Evolutionary conservation across 1,140 invertebrate genomes (phyloP).

Genomic region (Lycorma delicatula): DNA sequence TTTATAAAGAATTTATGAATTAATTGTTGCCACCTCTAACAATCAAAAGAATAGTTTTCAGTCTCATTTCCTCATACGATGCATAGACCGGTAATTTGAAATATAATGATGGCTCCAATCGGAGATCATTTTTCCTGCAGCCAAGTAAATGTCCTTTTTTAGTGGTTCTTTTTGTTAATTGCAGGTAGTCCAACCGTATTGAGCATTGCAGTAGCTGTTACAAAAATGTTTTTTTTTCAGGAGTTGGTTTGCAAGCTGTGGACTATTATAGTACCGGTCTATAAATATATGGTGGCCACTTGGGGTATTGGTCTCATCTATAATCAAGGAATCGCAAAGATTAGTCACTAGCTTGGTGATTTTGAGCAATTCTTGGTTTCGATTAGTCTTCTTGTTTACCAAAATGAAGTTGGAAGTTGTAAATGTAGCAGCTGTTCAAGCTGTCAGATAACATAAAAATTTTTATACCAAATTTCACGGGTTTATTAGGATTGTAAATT

Average conservation of each 20-base stretch:
- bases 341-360: slow-evolving; percentile 1
- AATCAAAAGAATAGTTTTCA: too few relatives aligned
- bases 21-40: too few relatives aligned
- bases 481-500: slow-evolving; percentile 2
- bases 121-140: too few relatives aligned
- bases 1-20: too few relatives aligned
- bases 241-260: background rate
- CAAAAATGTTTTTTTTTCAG: background rate
- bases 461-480: slow-evolving; percentile 6
- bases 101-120: too few relatives aligned
- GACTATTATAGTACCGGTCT: slow-evolving; percentile 5
- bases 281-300: background rate
- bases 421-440: slow-evolving; percentile 1
- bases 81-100: too few relatives aligned
- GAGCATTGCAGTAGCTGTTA: background rate
- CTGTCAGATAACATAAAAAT: slow-evolving; percentile 1
- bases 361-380: background rate
- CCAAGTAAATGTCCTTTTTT: too few relatives aligned
- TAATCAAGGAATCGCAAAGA: background rate
- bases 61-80: too few relatives aligned
- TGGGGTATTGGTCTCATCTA: background rate
- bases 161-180: too few relatives aligned
- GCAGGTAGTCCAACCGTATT: background rate
- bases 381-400: background rate
- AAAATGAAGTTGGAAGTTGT: slow-evolving; percentile 7